Evolutionary conservation across 2,797 vertebrate species (phyloP), one percentile per base, ranked within the genome.

Genomic region (Hozukius guyotensis): DNA sequence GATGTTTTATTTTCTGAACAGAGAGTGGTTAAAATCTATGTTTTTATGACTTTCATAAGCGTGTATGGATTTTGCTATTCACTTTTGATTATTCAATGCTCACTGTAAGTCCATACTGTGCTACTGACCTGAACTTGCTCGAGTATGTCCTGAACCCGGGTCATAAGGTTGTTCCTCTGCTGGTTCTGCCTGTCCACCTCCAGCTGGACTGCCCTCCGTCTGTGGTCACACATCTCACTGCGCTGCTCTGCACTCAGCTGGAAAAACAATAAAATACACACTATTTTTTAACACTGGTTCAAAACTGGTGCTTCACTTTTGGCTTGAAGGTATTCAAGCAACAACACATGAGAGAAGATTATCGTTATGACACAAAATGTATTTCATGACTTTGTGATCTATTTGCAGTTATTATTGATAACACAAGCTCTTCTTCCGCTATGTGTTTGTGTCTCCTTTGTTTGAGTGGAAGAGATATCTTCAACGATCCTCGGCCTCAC

Each of bases 191-290:
- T 95, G 83, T 95, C 92, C 16, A 82, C 83, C 87, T 98, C 96
- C 38, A 96, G 73, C 79, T 97, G 95, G 67, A 96, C 61, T 0
- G 97, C 97, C 86, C 93, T 96, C 88, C 93, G 92, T 74, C 95
- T 96, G 80, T 96, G 95, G 29, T 96, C 91, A 52, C 95, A 93
- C 92, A 98, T 95, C 92, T 97, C 96, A 66, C 91, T 92, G 76
- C 93, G 96, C 89, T 95, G 96, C 85, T 97, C 96, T 74, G 93
- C 83, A 68, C 77, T 97, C 75, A 99, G 91, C 98, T 99, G 84
- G 3, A 79, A 66, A 76, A 71, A 59, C 53, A 24, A 55, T 1
- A 76, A 65, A 69, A 71, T 0, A 36, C 8, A 71, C 3, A 7
- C n/a, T 18, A 3, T 29, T 34, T 46, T 27, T 27, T 1, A 59